Evolutionary conservation across 2,888 invertebrate genomes (phyloP).

Genomic region (Colletes collaris): DNA sequence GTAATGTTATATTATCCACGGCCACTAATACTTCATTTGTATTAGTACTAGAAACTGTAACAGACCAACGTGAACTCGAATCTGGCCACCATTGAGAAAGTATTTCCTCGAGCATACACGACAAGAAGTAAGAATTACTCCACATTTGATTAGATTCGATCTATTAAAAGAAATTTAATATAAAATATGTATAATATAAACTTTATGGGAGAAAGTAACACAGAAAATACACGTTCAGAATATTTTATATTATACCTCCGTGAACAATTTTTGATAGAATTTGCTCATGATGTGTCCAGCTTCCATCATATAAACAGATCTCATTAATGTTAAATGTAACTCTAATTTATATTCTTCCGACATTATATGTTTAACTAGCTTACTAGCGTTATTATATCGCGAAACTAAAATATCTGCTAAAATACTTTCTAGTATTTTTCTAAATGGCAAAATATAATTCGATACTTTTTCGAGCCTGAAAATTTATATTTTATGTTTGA

Average conservation of each 20-base stretch:
- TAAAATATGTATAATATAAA: constrained; percentile 15
- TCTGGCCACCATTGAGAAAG: constrained; percentile 83
- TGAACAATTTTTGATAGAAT: constrained; percentile 84
- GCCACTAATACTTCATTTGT: constrained; percentile 77
- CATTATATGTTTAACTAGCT: constrained; percentile 84
- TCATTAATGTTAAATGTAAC: constrained; percentile 83
- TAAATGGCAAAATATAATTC: constrained; percentile 80
- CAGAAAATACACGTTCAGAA: neutral
- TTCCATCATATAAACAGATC: constrained; percentile 84
- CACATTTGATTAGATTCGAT: constrained; percentile 83
- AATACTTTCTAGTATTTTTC: constrained; percentile 81
- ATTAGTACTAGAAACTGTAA: constrained; percentile 71
- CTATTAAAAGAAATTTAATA: constrained; percentile 65
- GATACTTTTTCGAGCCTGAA: constrained; percentile 73
- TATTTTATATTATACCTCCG: constrained; percentile 78
- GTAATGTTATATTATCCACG: constrained; percentile 76
- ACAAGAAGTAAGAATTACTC: constrained; percentile 82
- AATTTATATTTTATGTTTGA: constrained; percentile 7
- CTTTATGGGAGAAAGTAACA: constrained; percentile 7
- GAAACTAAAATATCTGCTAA: constrained; percentile 82
- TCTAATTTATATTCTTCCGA: constrained; percentile 83
- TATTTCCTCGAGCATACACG: constrained; percentile 83
- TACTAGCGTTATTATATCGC: constrained; percentile 82
- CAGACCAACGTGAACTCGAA: constrained; percentile 79
- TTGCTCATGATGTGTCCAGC: constrained; percentile 84